Evolutionary conservation across 2,797 vertebrate species (phyloP).

Genomic region (Lacerta viridis): DNA sequence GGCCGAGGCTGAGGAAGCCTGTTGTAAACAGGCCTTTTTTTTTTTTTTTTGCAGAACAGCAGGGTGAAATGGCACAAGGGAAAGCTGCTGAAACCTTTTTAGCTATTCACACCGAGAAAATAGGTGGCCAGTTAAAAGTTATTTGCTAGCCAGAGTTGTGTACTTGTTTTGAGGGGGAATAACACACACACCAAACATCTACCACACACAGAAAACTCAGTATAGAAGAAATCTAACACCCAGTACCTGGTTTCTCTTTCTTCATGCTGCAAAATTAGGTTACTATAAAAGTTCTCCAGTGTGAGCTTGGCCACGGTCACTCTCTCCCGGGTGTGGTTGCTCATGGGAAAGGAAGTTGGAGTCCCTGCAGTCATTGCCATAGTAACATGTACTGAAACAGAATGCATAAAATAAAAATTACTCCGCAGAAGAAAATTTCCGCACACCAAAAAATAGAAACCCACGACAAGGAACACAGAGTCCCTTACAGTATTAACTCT

Average conservation of each 20-base stretch:
- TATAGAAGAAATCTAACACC: neutral
- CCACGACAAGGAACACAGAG: conserved; percentile 43
- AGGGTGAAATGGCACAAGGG: neutral
- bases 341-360: conserved; percentile 94
- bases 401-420: conserved; percentile 64
- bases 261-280: conserved; percentile 95
- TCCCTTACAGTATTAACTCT: conserved; percentile 30
- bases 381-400: conserved; percentile 85
- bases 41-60: neutral
- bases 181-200: neutral
- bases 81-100: neutral
- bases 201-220: conserved; percentile 29
- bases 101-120: neutral
- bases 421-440: conserved; percentile 49
- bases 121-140: neutral
- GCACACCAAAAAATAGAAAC: conserved; percentile 27
- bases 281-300: conserved; percentile 99
- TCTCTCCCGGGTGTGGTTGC: conserved; percentile 97
- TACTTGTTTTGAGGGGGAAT: neutral
- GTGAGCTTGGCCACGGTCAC: conserved; percentile 99
- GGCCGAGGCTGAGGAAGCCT: too few relatives aligned
- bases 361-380: conserved; percentile 97
- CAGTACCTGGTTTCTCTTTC: conserved; percentile 95
- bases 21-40: neutral
- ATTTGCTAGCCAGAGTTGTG: neutral